These are phyloP conservation scores for Anastatus disparis DNA, from an alignment of 1,140 invertebrate genomes.

Conservation along the genomic window DNA sequence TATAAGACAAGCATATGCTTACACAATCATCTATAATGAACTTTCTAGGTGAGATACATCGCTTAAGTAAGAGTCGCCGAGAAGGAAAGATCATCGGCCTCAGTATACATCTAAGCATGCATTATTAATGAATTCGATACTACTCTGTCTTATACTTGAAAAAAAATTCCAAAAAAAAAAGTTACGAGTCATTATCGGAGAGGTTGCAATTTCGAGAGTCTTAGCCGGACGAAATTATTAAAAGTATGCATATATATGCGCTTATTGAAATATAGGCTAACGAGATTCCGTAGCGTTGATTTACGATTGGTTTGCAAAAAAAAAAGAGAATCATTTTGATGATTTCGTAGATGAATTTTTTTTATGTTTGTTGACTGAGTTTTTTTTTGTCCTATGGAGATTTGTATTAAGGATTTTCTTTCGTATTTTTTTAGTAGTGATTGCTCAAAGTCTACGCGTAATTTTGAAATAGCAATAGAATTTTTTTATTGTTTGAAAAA, in stretches of 20 bases:
- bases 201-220: constrained; percentile 10
- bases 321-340: too few relatives aligned
- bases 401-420: neutral
- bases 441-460: neutral
- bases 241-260: neutral
- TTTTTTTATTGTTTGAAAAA: too few relatives aligned
- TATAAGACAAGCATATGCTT: too few relatives aligned
- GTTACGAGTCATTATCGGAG: neutral
- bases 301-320: constrained; percentile 21
- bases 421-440: neutral
- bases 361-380: too few relatives aligned
- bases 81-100: constrained; percentile 42
- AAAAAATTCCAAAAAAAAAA: too few relatives aligned
- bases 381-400: too few relatives aligned
- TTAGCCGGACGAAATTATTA: too few relatives aligned
- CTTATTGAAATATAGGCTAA: constrained; percentile 25
- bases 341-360: too few relatives aligned
- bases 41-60: constrained; percentile 37
- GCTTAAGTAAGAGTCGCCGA: constrained; percentile 45
- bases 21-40: constrained; percentile 31
- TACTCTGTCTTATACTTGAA: too few relatives aligned
- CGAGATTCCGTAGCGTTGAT: constrained; percentile 31
- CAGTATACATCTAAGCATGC: constrained; percentile 7
- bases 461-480: too few relatives aligned
- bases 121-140: constrained; percentile 42